These are phyloP conservation scores for Dromiciops gliroides DNA, from an alignment of 2,113 vertebrate species.

Conservation along the genomic window DNA sequence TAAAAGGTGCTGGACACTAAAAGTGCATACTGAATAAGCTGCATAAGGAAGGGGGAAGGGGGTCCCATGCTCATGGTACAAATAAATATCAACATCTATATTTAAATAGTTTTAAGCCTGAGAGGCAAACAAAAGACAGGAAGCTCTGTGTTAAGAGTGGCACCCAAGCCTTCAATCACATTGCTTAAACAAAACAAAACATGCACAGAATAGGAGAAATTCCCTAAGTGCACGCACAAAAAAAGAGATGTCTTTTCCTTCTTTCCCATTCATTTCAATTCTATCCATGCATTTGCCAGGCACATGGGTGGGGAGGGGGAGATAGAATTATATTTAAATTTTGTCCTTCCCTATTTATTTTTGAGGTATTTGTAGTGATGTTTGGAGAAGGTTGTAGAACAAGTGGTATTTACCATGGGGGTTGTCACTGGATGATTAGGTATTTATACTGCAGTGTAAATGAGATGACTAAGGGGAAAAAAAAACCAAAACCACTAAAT, in stretches of 20 bases:
- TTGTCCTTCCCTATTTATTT: conserved; percentile 44
- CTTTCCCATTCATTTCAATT: too few relatives aligned
- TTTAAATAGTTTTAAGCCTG: background rate
- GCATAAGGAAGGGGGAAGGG: background rate
- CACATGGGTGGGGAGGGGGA: fast-evolving
- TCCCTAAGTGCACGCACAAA: background rate
- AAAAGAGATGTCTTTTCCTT: fast-evolving
- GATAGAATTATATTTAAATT: conserved; percentile 42
- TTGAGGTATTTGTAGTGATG: conserved; percentile 44
- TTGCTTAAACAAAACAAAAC: background rate
- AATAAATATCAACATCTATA: fast-evolving
- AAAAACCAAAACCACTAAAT: background rate
- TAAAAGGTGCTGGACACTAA: background rate
- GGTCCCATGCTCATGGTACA: background rate
- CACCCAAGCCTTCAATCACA: conserved; percentile 29
- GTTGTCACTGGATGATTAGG: conserved; percentile 11
- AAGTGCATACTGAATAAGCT: background rate
- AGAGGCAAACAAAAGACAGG: conserved; percentile 20
- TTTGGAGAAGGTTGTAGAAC: conserved; percentile 54
- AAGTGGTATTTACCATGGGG: conserved; percentile 40
- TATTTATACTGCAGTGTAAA: background rate
- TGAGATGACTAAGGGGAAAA: background rate
- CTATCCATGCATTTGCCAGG: background rate
- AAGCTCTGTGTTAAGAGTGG: background rate
- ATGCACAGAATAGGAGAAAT: conserved; percentile 1